Evolutionary conservation across 2,888 invertebrate species (phyloP).

Genomic region (Polyommatus iphigenia): DNA sequence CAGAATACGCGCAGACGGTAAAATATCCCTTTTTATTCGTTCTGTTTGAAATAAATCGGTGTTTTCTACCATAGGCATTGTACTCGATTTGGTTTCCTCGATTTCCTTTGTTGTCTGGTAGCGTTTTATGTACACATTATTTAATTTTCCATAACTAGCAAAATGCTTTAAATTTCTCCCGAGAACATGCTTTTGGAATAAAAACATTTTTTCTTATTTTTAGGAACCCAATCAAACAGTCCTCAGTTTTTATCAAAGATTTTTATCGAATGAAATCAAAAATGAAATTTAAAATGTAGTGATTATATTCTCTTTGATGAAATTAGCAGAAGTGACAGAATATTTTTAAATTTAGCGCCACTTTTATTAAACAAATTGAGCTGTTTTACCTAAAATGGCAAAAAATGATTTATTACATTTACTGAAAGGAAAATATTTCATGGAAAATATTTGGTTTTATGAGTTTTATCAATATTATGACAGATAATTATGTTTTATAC

Average conservation of each 20-base stretch:
- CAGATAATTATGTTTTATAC: too few species aligned
- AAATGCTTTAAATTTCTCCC: conserved; percentile 38
- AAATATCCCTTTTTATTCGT: conserved; percentile 51
- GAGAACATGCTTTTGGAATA: conserved; percentile 26
- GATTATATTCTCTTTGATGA: too few species aligned
- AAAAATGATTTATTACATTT: neutral
- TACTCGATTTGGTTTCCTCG: conserved; percentile 38
- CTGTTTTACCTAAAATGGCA: neutral
- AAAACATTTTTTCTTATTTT: conserved; percentile 33
- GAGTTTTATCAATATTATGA: too few species aligned
- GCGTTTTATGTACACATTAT: conserved; percentile 40
- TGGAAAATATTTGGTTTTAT: too few species aligned
- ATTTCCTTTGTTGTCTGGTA: conserved; percentile 49
- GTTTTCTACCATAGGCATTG: conserved; percentile 14
- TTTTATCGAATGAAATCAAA: neutral
- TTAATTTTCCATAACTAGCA: conserved; percentile 42
- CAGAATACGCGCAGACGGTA: conserved; percentile 53
- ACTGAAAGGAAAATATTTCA: too few species aligned
- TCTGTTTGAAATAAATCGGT: conserved; percentile 36
- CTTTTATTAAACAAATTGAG: neutral
- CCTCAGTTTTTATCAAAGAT: neutral
- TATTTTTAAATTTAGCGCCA: conserved; percentile 16
- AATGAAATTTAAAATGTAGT: too few species aligned
- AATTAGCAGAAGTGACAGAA: neutral
- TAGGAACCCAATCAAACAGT: neutral